Conservation (phyloP, 64 coral and sea anemone species). For the Porites australiensis region DNA sequence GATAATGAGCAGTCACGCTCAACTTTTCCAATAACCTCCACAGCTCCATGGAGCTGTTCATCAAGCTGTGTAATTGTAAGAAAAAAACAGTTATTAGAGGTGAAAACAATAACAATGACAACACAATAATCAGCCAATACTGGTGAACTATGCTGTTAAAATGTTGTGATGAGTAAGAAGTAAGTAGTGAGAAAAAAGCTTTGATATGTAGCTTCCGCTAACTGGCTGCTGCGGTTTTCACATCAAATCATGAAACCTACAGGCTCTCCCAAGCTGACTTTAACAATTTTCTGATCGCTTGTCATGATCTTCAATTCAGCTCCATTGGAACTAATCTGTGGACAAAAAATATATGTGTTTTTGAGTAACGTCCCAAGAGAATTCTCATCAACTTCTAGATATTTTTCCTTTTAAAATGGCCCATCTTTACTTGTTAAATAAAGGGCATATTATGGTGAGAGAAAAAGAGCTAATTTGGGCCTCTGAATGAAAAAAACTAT, state of each 20-base stretch:
- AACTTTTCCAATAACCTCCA: constrained; percentile 85
- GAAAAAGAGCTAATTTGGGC: no score
- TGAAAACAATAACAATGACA: neutral
- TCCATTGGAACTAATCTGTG: constrained; percentile 74
- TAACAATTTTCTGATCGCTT: constrained; percentile 83
- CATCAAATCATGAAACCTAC: constrained; percentile 56
- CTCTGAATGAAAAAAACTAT: no score
- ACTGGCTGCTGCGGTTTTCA: neutral
- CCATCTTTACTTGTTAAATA: no score
- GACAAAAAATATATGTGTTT: neutral
- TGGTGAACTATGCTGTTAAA: no score
- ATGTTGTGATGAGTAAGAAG: no score
- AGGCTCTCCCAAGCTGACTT: constrained; percentile 60
- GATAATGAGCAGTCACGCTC: constrained; percentile 57
- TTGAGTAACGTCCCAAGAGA: neutral
- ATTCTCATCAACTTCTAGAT: no score
- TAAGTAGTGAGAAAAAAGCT: no score
- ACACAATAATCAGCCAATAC: no score
- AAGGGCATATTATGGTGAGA: no score
- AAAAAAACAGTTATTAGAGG: neutral
- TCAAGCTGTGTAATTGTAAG: constrained; percentile 60
- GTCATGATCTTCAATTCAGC: constrained; percentile 69
- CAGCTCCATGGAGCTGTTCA: constrained; percentile 82
- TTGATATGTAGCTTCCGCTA: no score
- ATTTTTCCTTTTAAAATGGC: no score